phyloP scores from a whole-genome alignment of 2,888 invertebrate genomes.

The Elysia crispata region DNA sequence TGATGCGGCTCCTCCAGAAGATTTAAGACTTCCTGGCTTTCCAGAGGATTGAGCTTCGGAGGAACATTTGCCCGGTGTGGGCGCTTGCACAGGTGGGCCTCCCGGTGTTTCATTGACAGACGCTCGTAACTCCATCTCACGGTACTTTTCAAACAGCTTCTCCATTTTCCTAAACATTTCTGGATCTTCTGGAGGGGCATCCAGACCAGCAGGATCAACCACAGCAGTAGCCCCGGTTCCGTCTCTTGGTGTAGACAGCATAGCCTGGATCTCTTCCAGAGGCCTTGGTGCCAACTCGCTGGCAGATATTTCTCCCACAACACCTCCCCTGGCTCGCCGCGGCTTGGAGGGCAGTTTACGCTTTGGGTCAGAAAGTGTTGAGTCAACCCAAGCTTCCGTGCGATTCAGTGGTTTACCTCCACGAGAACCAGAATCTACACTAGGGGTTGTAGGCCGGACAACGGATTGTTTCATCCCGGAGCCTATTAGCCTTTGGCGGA shows the following conservation, averaged over 20 bases:
- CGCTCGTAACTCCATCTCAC: constrained; percentile 66
- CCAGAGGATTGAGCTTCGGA: constrained; percentile 49
- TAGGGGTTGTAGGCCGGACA: constrained; percentile 48
- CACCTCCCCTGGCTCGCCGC: constrained; percentile 55
- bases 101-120: constrained; percentile 67
- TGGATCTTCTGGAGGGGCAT: constrained; percentile 71
- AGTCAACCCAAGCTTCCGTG: constrained; percentile 69
- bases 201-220: constrained; percentile 59
- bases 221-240: constrained; percentile 33
- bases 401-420: constrained; percentile 54
- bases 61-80: constrained; percentile 27
- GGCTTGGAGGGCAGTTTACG: constrained; percentile 53
- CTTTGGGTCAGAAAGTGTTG: constrained; percentile 62
- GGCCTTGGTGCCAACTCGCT: constrained; percentile 63
- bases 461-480: constrained; percentile 28
- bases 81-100: constrained; percentile 24
- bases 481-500: constrained; percentile 56
- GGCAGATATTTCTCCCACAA: constrained; percentile 57
- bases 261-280: constrained; percentile 64
- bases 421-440: constrained; percentile 2
- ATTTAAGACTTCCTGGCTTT: constrained; percentile 6
- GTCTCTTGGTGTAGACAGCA: constrained; percentile 39
- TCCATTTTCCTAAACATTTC: constrained; percentile 74
- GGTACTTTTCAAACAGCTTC: constrained; percentile 70
- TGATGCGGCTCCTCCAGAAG: constrained; percentile 27